Evolutionary conservation across 2,113 vertebrate genomes (phyloP), one percentile per base, ranked within the genome.

Genomic region (Bostrychus sinensis): DNA sequence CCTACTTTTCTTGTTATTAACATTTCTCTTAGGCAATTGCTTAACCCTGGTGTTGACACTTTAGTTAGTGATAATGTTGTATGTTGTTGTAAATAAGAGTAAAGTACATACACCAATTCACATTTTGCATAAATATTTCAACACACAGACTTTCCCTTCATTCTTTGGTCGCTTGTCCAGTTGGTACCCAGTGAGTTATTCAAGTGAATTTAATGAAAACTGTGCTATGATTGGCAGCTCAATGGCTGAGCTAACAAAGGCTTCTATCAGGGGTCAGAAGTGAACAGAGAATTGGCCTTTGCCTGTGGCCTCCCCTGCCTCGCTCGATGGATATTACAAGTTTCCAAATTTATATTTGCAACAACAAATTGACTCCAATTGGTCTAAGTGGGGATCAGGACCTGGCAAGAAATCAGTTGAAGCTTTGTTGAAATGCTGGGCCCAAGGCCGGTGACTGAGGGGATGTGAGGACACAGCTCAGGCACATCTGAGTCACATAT

Each of bases 311-410:
- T 89, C 86, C 88, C 86, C 63, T 88, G 87, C 80, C 84, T 78
- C 77, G 78, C 84, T 83, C 85, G 83, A 81, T 89, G 88, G 87
- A 92, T 92, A 91, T 93, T 92, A 92, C 89, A 89, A 88, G 81
- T 91, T 87, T 89, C 85, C 89, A 92, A 91, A 92, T 91, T 85
- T 90, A 91, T 93, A 91, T 92, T 93, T 93, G 87, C 85, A 92
- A 91, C 89, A 92, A 91, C 92, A 92, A 92, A 93, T 93, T 93
- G 92, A 91, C 86, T 89, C 85, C 88, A 92, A 93, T 92, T 83
- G 89, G 86, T 80, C 85, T 91, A 93, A 91, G 88, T 91, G 83
- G 86, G 82, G 90, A 91, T 92, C 86, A 90, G 70, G 87, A 90
- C 91, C 86, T 54, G 66, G 80, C 76, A 78, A 81, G 76, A 89